Base-by-base conservation (phyloP, 2,113 vertebrate species). In the Pteruthius melanotis region DNA sequence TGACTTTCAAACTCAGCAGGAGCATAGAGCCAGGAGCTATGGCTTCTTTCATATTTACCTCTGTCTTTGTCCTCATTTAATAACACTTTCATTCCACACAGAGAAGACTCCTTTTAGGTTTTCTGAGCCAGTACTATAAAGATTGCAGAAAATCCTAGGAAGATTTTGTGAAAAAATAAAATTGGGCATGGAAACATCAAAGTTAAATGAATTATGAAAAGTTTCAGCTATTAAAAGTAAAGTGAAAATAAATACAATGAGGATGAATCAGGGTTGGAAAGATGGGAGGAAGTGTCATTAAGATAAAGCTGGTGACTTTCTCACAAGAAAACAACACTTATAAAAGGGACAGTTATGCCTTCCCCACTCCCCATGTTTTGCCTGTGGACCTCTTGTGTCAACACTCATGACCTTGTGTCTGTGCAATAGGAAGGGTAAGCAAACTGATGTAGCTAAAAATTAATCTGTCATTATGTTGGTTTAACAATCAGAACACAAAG, bases 21-120 rank as follows among this genome's bases (percentile, higher is more conserved):
- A 87, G 30, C 21, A 49, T 2, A 69, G 20, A 87, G 27, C 75
- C 44, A 76, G 75, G 27, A 94, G 52, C 69, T 69, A 57, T 33
- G 16, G 6, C 66, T 88, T 88, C 79, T 87, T 90, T 93, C 26
- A 49, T 94, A 49, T 88, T 97, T 91, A 90, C 53, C 18, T 94
- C 57, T 64, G 14, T 33, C 26, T 87, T 95, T 90, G 53, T 85
- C 28, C 21, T 85, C 8, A 20, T 94, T 93, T 93, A 71, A 82
- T 80, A 90, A 68, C 27, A 71, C 7, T 93, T 82, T 76, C 15
- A 45, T 84, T 91, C 21, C 23, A 69, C 17, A 53, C 11, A 42
- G 28, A 57, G 37, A 64, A 76, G 6, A 20, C 3, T 5, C 13
- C 3, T 91, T 87, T 91, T 57, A 69, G 66, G 53, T 53, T 90